phyloP scores from a whole-genome alignment of 2,113 vertebrate species.

The Grammomys surdaster region DNA sequence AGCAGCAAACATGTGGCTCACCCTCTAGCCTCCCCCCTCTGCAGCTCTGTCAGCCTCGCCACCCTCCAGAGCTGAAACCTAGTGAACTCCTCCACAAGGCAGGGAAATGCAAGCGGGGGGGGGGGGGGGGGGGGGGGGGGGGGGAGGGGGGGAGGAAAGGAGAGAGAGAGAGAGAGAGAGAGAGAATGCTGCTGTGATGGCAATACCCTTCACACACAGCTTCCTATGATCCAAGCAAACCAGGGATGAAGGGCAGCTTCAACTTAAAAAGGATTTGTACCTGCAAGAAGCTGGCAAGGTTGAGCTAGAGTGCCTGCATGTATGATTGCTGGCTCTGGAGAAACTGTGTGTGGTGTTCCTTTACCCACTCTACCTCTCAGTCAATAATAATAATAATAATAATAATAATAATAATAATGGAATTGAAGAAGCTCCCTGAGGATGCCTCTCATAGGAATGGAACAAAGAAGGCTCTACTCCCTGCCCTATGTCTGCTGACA shows the following conservation, averaged over 20 bases:
- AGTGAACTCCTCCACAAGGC: not conserved
- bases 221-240: rapidly evolving
- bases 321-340: not conserved
- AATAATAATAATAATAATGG: too few relatives aligned
- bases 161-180: too few relatives aligned
- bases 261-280: rapidly evolving
- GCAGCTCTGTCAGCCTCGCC: not conserved
- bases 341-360: not conserved
- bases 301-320: rapidly evolving
- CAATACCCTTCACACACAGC: not conserved
- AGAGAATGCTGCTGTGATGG: too few relatives aligned
- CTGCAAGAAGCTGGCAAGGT: not conserved
- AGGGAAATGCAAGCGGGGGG: not conserved
- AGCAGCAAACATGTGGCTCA: not conserved
- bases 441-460: not conserved
- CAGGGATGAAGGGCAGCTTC: not conserved
- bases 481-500: not conserved
- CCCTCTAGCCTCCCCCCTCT: not conserved
- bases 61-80: not conserved
- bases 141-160: too few relatives aligned
- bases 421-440: not conserved
- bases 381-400: too few relatives aligned
- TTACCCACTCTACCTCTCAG: not conserved
- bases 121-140: too few relatives aligned
- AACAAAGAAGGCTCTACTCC: not conserved